Percentiles rank a stretch among this genome's conserved stretches.
phyloP scores from a whole-genome alignment of 2,888 invertebrate species.

The Coelopa pilipes region DNA sequence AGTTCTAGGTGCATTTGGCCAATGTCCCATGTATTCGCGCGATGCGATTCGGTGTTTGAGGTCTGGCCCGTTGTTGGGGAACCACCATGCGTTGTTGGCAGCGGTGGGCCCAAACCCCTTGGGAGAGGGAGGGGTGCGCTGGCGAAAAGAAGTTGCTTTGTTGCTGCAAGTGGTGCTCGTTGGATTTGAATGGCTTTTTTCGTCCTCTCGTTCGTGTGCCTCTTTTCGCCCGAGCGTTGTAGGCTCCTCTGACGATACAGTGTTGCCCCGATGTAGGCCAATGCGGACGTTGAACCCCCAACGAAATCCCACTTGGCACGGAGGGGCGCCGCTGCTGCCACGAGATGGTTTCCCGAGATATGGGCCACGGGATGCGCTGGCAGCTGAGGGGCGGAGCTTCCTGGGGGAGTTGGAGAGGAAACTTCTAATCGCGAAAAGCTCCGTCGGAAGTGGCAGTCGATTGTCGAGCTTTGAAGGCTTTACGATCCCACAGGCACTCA shows the following conservation, averaged over 20 bases:
- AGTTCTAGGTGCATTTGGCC: no score
- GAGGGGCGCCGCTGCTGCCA: not conserved
- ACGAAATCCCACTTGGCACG: slow-evolving; percentile 26
- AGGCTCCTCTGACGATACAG: slow-evolving; percentile 4
- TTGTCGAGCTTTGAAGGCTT: no score
- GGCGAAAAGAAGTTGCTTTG: not conserved
- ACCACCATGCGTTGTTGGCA: not conserved
- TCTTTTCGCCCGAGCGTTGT: not conserved
- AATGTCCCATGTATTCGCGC: no score
- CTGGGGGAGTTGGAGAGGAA: no score
- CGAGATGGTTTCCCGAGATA: not conserved
- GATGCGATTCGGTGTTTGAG: no score
- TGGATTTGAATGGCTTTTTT: not conserved
- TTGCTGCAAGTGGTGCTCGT: not conserved
- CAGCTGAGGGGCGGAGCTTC: no score
- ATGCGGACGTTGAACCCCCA: slow-evolving; percentile 31
- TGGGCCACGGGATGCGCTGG: no score
- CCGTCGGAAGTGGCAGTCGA: no score
- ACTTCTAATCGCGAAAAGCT: no score
- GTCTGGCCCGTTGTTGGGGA: not conserved
- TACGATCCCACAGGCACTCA: no score
- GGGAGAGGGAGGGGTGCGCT: not conserved
- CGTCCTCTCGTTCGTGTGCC: not conserved
- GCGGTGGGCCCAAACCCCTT: not conserved
- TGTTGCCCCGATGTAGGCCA: slow-evolving; percentile 31